Evolutionary conservation across 2,888 invertebrate genomes (phyloP), one percentile per base, ranked within the genome.

Genomic region (Uropetala carovei): DNA sequence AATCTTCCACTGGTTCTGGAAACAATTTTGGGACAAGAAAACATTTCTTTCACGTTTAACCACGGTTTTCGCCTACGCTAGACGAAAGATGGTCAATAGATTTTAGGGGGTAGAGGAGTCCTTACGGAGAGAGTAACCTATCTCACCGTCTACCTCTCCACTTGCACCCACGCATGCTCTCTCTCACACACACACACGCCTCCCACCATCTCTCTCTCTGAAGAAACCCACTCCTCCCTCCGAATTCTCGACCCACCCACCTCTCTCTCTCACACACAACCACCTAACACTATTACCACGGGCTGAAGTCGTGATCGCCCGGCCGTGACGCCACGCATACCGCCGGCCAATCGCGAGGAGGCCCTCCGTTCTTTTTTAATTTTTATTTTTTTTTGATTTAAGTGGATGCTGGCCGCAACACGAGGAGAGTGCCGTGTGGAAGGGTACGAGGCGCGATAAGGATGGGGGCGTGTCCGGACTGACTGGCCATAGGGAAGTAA

Each of bases 361-460:
- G 18, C 43, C n/a, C 59, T 13, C 27, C 27, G 59, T 18, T 27
- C 22, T 27, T 22, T 86, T 86, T 86, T 58, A n/a, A n/a, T n/a
- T n/a, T n/a, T n/a, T n/a, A n/a, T 59, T n/a, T 27, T 27, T 59
- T 43, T 64, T 64, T 27, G 43, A 18, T 64, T 89, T 89, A 89
- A 89, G 89, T 89, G 89, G 89, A 89, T 89, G 89, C 89, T 89
- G 89, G 64, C 64, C 89, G n/a, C 64, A 89, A 64, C 89, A 64
- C 89, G 89, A 89, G 18, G 83, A 43, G 43, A 43, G 83, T n/a
- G 83, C n/a, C 43, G n/a, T 13, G 43, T 43, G 56, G 64, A 43
- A 14, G 59, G 86, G 86, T 60, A 68, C n/a, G 64, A 89, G 89
- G 89, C 89, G 89, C 89, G 89, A 89, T 89, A 89, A 89, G 89